Evolutionary conservation across 2,888 invertebrate species (phyloP).

Genomic region (Platycheirus albimanus): DNA sequence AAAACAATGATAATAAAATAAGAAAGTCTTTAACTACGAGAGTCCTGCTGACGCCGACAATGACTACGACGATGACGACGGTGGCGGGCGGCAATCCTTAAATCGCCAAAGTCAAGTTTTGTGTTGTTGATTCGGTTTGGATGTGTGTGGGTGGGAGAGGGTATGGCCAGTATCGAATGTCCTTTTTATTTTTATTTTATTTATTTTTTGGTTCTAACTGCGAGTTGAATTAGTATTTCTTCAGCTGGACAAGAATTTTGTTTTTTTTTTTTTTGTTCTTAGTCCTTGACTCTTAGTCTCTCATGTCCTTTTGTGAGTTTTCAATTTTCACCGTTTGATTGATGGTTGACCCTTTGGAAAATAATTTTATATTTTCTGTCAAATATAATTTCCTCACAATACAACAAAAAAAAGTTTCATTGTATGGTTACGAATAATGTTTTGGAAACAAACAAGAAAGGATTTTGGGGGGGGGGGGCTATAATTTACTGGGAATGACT

Average conservation of each 20-base stretch:
- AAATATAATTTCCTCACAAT: no score
- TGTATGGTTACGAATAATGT: no score
- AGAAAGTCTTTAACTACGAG: conserved; percentile 44
- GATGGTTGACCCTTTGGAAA: conserved; percentile 54
- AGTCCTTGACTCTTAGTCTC: conserved; percentile 1
- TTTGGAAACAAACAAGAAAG: no score
- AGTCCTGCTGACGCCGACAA: conserved; percentile 62
- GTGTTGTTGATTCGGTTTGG: not conserved
- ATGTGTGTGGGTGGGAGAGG: no score
- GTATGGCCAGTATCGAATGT: conserved; percentile 24
- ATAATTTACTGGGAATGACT: no score
- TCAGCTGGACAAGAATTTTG: conserved; percentile 17
- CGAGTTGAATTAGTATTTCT: conserved; percentile 23
- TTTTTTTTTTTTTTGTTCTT: not conserved
- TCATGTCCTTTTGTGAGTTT: conserved; percentile 51
- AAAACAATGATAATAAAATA: conserved; percentile 68
- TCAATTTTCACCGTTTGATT: conserved; percentile 62
- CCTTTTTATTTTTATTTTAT: no score
- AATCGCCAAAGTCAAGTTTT: conserved; percentile 34
- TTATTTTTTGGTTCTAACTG: conserved; percentile 34
- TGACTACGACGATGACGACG: conserved; percentile 15
- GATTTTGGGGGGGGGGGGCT: no score
- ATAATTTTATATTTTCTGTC: conserved; percentile 12
- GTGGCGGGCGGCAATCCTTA: conserved; percentile 30
- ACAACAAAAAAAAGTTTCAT: no score